A percentile compares a stretch with the other conserved stretches of the same genome.
phyloP scores from a whole-genome alignment of 2,113 vertebrate genomes.

The Sus scrofa region T2T-Sscrofa CM000812.6:118389001-118389500 shows the following conservation, averaged over 20 bases:
- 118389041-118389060: constrained; percentile 35
- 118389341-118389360: too few species aligned
- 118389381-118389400: background rate
- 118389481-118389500: background rate
- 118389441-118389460: background rate
- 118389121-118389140: background rate
- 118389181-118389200: constrained; percentile 9
- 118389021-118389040: background rate
- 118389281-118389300: background rate
- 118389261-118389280: background rate
- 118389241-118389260: background rate
- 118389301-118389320: too few species aligned
- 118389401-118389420: background rate
- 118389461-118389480: background rate
- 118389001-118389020: background rate
- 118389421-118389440: background rate
- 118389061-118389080: background rate
- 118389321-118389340: too few species aligned
- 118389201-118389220: background rate
- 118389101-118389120: background rate
- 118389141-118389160: constrained; percentile 18
- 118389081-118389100: background rate
- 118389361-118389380: too few species aligned
- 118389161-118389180: background rate
- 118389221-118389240: background rate